phyloP scores from a whole-genome alignment of 2,888 invertebrate species.

The Athalia circularis region DNA sequence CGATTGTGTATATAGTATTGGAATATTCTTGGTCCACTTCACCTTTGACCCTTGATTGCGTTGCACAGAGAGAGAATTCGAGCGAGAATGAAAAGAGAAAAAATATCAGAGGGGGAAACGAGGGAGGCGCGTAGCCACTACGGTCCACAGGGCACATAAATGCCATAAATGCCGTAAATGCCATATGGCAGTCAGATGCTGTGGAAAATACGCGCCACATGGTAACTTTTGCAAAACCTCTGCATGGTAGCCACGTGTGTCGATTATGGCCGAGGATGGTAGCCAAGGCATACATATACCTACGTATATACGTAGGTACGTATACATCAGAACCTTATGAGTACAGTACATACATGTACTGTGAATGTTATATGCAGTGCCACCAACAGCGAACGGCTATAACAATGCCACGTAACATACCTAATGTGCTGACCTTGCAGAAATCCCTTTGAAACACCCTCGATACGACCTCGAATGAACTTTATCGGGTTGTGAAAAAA shows the following conservation, averaged over 20 bases:
- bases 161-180: conserved; percentile 42
- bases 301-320: background rate
- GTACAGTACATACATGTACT: no score
- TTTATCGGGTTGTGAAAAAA: conserved; percentile 6
- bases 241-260: conserved; percentile 13
- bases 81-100: background rate
- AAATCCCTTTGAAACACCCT: background rate
- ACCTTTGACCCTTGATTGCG: conserved; percentile 21
- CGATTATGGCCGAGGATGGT: background rate
- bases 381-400: no score
- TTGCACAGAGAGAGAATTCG: background rate
- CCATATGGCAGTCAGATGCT: conserved; percentile 44
- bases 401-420: no score
- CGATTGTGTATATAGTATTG: background rate
- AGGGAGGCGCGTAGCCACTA: background rate
- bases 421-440: conserved; percentile 12
- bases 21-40: background rate
- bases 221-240: conserved; percentile 43
- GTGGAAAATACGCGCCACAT: conserved; percentile 36
- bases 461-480: background rate
- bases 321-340: background rate
- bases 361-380: no score
- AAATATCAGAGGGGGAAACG: background rate
- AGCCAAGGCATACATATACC: background rate
- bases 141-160: conserved; percentile 31